Evolutionary conservation across 2,113 vertebrate species (phyloP), one percentile per base, ranked within the genome.

Genomic region (Nipponia nippon): DNA sequence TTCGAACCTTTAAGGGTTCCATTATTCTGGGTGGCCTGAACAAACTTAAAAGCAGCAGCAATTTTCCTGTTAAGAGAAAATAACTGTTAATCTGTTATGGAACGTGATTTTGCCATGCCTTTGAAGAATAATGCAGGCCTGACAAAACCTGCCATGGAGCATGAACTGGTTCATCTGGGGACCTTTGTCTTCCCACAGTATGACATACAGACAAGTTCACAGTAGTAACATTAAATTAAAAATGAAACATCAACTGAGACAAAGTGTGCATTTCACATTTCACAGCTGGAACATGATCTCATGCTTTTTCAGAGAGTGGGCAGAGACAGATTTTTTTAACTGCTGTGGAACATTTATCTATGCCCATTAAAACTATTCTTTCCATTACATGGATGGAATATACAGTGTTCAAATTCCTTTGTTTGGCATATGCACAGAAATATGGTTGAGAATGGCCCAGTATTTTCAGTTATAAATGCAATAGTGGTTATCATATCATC

Each of bases 1-100:
- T 98, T 99, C 2, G 99, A 99, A 46, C 98, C 99, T 98, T 99
- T 99, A 87, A 99, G 98, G 71, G 99, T 99, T 95, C 99, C 99
- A 94, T 99, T 99, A 98, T 99, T 99, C 96, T 99, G 99, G 38
- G 99, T 99, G 93, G 99, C 98, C 97, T 99, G 99, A 86, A 99
- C 99, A 98, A 99, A 99, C 97, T 99, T 99, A 98, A 99, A 98
- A 18, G 99, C 99, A 96, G 99, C 99, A 94, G 99, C 99, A 98
- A 99, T 98, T 98, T 99, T 99, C 98, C 99, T 99, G 98, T 98
- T 96, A 98, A 90, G 76, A 96, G 86, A 96, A 96, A 67, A 66
- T 29, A 94, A 63, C 11, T 34, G 76, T 95, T 96, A 89, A 84
- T 53, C 25, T 53, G 58, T 63, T 52, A 70, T 3, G 5, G 50